These are phyloP conservation scores for Salticus scenicus DNA, from an alignment of 2,888 invertebrate genomes.

Conservation along the genomic window DNA sequence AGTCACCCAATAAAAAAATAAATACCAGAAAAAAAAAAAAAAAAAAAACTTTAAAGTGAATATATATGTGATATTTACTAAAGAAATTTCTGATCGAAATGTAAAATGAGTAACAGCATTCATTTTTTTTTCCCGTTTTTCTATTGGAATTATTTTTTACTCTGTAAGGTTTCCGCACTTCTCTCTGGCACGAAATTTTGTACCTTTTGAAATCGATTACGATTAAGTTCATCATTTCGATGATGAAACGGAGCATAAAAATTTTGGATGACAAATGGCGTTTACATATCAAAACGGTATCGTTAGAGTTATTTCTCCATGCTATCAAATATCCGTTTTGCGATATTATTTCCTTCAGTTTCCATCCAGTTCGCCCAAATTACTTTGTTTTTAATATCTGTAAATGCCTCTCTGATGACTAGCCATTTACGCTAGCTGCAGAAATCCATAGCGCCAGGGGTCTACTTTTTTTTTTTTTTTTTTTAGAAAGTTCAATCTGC, in stretches of 20 bases:
- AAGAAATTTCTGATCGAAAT: conserved; percentile 60
- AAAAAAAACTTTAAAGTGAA: conserved; percentile 31
- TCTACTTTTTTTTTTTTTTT: conserved; percentile 17
- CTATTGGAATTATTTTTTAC: background rate
- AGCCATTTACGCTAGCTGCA: conserved; percentile 34
- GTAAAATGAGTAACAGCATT: conserved; percentile 55
- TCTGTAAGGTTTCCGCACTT: conserved; percentile 23
- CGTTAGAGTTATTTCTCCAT: conserved; percentile 56
- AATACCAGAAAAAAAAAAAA: conserved; percentile 13
- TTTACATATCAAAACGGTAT: conserved; percentile 69
- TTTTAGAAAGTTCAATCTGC: conserved; percentile 54
- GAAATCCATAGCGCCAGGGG: background rate
- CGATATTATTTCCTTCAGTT: conserved; percentile 63
- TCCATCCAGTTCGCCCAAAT: conserved; percentile 57
- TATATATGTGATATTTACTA: background rate
- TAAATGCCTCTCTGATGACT: conserved; percentile 65
- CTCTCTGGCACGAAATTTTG: conserved; percentile 31
- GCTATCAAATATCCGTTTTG: conserved; percentile 68
- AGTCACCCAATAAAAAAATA: conserved; percentile 54
- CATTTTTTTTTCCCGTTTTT: conserved; percentile 21
- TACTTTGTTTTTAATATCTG: conserved; percentile 69
- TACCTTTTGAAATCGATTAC: conserved; percentile 57
- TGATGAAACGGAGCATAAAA: conserved; percentile 68
- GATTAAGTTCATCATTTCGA: conserved; percentile 66
- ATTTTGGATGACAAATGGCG: conserved; percentile 64